Base-by-base conservation (phyloP, 2,113 vertebrate genomes). In the Laticauda laticaudata region DNA sequence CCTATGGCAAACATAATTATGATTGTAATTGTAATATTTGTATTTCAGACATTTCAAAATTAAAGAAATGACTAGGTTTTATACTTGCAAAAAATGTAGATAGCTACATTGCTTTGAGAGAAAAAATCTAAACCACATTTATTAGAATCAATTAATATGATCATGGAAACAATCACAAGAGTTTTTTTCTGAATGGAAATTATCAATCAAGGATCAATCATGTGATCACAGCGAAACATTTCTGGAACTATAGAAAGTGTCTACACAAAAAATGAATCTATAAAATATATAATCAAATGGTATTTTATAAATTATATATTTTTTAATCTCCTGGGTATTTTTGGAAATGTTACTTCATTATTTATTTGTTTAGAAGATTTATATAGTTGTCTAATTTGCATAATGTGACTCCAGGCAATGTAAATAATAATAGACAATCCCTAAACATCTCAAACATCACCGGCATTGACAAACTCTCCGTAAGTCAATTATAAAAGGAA, bases 271-370 rank as follows among this genome's bases (percentile, higher is more conserved):
- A 95, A 93, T 94, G 94, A 95, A 92, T 89, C 24, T 75, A 64
- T 94, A 88, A n/a, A 94, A 94, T 95, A 96, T 94, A 92, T 96
- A 96, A 95, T 56, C 95, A 96, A 96, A 85, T 94, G 34, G 93
- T 95, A 96, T 94, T 94, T 96, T 95, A 94, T 94, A 95, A 95
- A 92, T 96, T 96, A 96, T 91, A 97, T 75, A 89, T 48, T 86
- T 51, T 59, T 24, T 51, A 94, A 93, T 94, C 92, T 90, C 92
- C 94, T 91, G 11, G 93, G 93, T 92, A 93, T 93, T 97, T 97
- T 95, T 92, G 51, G 88, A 97, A 95, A 96, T 95, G 93, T 92
- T 93, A 95, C 96, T 97, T 95, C 95, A 94, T 55, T 85, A 51
- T 81, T 81, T 20, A 34, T 39, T 81, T 81, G 34, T 81, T 81